These are phyloP conservation scores for Melanotaenia maccullochi DNA, from an alignment of 2,797 vertebrate genomes.

Conservation along the genomic window DNA sequence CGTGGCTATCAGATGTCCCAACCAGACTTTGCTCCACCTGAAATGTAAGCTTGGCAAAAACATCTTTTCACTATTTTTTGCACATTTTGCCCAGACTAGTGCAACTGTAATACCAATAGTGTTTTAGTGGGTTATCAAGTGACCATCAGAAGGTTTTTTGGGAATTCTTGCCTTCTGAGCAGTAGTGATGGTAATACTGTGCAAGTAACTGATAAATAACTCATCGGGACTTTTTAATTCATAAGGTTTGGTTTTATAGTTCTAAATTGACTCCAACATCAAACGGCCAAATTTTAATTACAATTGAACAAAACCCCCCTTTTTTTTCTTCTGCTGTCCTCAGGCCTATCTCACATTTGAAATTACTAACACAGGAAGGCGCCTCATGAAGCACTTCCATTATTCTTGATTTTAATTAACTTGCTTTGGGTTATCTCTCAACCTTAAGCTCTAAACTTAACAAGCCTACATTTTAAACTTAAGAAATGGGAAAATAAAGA, in stretches of 20 bases:
- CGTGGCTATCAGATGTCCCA: slow-evolving; percentile 95
- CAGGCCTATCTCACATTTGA: slow-evolving; percentile 21
- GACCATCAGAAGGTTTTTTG: slow-evolving; percentile 44
- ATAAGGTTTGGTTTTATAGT: not conserved
- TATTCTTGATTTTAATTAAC: slow-evolving; percentile 34
- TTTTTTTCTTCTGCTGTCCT: slow-evolving; percentile 10
- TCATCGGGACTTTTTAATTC: not conserved
- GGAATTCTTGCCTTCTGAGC: not conserved
- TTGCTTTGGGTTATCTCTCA: slow-evolving; percentile 23
- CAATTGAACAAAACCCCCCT: slow-evolving; percentile 43
- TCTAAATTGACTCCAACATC: slow-evolving; percentile 3
- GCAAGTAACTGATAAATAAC: not conserved
- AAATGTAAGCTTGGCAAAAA: slow-evolving; percentile 85
- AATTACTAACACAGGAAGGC: slow-evolving; percentile 36
- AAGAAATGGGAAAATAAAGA: slow-evolving; percentile 29
- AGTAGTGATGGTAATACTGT: not conserved
- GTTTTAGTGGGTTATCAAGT: slow-evolving; percentile 40
- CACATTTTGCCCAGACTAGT: not conserved
- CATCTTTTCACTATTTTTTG: not conserved
- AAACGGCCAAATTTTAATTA: slow-evolving; percentile 26
- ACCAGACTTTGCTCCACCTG: slow-evolving; percentile 89
- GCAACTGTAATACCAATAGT: slow-evolving; percentile 43
- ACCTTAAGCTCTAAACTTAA: slow-evolving; percentile 16
- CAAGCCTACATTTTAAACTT: slow-evolving; percentile 8
- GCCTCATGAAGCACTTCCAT: slow-evolving; percentile 39